phyloP scores from a whole-genome alignment of 2,888 invertebrate species.

The Diaphora mendica region DNA sequence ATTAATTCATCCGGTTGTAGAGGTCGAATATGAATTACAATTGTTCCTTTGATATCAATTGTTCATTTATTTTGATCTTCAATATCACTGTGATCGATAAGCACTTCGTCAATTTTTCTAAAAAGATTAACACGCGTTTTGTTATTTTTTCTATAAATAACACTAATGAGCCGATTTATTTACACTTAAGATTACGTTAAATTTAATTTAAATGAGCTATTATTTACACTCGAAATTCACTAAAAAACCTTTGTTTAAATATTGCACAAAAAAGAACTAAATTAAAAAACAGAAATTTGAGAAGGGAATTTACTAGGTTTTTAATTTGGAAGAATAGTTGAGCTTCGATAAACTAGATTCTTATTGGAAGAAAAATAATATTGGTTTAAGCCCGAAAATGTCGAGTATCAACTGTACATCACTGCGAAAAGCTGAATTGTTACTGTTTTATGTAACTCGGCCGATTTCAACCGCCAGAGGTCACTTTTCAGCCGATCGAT shows the following conservation, averaged over 20 bases:
- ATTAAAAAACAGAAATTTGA: constrained; percentile 18
- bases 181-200: constrained; percentile 37
- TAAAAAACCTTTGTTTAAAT: constrained; percentile 52
- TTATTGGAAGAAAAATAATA: constrained; percentile 60
- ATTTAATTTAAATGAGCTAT: constrained; percentile 41
- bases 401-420: constrained; percentile 46
- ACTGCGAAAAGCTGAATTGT: constrained; percentile 51
- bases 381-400: constrained; percentile 39
- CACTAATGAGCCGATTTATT: constrained; percentile 43
- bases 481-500: constrained; percentile 73
- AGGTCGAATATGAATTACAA: constrained; percentile 46
- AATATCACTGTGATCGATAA: constrained; percentile 32
- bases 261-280: constrained; percentile 52
- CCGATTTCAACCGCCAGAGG: constrained; percentile 66
- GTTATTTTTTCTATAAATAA: constrained; percentile 23
- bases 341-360: constrained; percentile 48
- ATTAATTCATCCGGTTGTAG: constrained; percentile 56
- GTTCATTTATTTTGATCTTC: constrained; percentile 37
- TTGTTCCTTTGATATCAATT: constrained; percentile 48
- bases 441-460: constrained; percentile 55
- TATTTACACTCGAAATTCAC: constrained; percentile 42
- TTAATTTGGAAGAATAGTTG: constrained; percentile 46
- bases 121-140: constrained; percentile 12
- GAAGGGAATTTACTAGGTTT: constrained; percentile 3
- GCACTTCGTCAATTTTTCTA: constrained; percentile 4